Evolutionary conservation across 2,113 vertebrate genomes (phyloP).

Genomic region (Melanostigma gelatinosum): DNA sequence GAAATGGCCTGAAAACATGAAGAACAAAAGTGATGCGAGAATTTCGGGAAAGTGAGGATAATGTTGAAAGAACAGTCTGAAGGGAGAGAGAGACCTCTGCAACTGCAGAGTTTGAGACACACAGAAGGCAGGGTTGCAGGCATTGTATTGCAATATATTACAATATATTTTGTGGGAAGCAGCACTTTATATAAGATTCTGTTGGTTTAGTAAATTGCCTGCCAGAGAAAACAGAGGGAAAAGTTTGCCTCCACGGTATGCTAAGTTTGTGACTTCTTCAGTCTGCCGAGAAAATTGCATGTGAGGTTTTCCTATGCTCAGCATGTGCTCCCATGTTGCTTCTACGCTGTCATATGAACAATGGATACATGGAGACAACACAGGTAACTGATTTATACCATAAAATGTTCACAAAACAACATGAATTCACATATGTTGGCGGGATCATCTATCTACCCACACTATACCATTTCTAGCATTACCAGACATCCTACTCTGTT

Average conservation of each 20-base stretch:
- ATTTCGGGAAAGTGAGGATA: background rate
- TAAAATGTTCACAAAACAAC: background rate
- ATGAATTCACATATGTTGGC: background rate
- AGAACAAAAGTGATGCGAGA: conserved; percentile 29
- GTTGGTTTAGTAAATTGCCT: conserved; percentile 38
- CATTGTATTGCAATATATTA: conserved; percentile 1
- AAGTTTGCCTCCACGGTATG: conserved; percentile 2
- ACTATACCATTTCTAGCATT: background rate
- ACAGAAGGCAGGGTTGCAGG: conserved; percentile 10
- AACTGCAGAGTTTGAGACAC: conserved; percentile 3
- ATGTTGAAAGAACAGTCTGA: conserved; percentile 2
- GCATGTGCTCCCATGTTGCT: background rate
- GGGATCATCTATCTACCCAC: background rate
- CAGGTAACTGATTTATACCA: background rate
- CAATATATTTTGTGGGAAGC: conserved; percentile 26
- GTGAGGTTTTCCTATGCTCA: background rate
- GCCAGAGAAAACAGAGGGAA: conserved; percentile 3
- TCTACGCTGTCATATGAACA: background rate
- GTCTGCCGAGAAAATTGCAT: background rate
- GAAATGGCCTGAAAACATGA: conserved; percentile 23
- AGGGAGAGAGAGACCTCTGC: background rate
- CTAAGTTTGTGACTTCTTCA: conserved; percentile 16
- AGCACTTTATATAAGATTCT: conserved; percentile 15
- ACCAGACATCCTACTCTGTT: background rate
- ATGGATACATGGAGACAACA: background rate